Conservation (phyloP, 2,888 invertebrate genomes). For the Mimumesa dahlbomi region DNA sequence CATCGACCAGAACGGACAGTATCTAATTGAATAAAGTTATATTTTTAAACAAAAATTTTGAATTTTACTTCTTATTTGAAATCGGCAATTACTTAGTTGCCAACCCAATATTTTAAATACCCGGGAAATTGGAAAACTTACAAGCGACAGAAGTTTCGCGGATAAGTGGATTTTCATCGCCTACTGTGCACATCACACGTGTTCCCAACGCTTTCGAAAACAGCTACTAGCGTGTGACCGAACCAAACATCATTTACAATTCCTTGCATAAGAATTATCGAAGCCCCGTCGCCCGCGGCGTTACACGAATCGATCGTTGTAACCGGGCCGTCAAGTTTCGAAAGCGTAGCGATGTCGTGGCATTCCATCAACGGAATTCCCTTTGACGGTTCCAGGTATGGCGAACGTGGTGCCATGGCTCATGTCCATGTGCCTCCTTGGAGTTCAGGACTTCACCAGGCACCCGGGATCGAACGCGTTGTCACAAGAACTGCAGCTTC, state of each 20-base stretch:
- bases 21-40: too few species aligned
- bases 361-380: not conserved
- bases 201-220: too few species aligned
- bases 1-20: too few species aligned
- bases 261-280: conserved; percentile 17
- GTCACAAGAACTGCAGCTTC: conserved; percentile 73
- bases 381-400: conserved; percentile 69
- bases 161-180: too few species aligned
- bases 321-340: conserved; percentile 29
- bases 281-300: conserved; percentile 5
- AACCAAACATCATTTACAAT: not conserved
- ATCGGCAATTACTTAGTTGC: too few species aligned
- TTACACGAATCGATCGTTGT: conserved; percentile 22
- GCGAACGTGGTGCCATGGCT: conserved; percentile 76
- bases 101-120: too few species aligned
- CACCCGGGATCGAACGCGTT: conserved; percentile 62
- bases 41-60: too few species aligned
- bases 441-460: conserved; percentile 69
- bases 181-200: too few species aligned
- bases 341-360: conserved; percentile 9
- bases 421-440: conserved; percentile 78
- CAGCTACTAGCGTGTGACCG: too few species aligned
- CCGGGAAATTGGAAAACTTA: too few species aligned
- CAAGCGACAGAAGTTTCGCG: too few species aligned
- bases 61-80: too few species aligned